phyloP scores from a whole-genome alignment of 2,888 invertebrate genomes.

The Coenonympha glycerion region DNA sequence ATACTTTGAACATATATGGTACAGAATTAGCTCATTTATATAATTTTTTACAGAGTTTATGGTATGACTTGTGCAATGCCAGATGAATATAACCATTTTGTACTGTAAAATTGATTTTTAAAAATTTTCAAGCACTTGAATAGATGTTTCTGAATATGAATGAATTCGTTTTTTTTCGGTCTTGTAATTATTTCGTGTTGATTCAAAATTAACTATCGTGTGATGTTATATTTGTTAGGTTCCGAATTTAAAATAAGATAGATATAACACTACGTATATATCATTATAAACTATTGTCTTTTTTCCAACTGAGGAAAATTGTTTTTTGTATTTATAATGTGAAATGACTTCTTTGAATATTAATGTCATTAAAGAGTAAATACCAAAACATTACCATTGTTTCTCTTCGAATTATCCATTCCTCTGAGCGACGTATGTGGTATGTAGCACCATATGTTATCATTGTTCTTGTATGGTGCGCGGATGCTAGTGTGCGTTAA shows the following conservation, averaged over 20 bases:
- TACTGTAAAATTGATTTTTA: no score
- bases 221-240: conserved; percentile 28
- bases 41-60: no score
- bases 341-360: conserved; percentile 56
- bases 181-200: conserved; percentile 21
- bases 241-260: conserved; percentile 10
- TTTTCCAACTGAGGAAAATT: conserved; percentile 29
- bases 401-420: not conserved
- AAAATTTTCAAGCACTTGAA: no score
- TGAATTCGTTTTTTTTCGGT: no score
- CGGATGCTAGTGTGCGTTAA: no score
- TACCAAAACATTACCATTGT: conserved; percentile 1
- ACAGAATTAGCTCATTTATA: not conserved
- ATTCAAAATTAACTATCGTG: conserved; percentile 27
- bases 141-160: no score
- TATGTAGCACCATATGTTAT: no score
- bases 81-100: no score
- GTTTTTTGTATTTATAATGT: conserved; percentile 48
- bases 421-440: no score
- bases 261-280: conserved; percentile 1
- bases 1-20: not conserved
- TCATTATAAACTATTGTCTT: conserved; percentile 16
- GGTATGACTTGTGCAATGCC: no score
- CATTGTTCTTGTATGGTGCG: no score
- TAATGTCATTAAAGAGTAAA: conserved; percentile 58